These are phyloP conservation scores for Papilio gigon DNA, from an alignment of 2,888 invertebrate species.

Conservation along the genomic window DNA sequence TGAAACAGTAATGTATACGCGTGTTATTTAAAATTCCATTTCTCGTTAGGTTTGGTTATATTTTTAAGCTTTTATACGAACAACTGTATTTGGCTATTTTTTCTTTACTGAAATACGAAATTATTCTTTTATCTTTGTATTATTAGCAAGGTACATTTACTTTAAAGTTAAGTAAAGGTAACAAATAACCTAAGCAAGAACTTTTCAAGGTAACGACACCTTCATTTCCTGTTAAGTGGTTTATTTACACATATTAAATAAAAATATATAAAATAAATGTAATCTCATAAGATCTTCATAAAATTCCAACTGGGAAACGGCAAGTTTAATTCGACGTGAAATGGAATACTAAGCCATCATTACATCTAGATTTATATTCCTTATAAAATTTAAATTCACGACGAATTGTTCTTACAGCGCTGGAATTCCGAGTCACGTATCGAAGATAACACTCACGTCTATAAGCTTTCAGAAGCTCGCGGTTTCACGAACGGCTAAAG, in stretches of 20 bases:
- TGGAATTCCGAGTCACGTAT: conserved; percentile 21
- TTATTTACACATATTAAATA: too few species aligned
- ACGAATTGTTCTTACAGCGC: conserved; percentile 12
- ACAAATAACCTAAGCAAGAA: too few species aligned
- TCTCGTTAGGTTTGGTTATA: conserved; percentile 8
- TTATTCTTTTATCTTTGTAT: too few species aligned
- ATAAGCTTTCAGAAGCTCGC: conserved; percentile 20
- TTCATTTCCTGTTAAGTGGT: too few species aligned
- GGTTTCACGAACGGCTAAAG: neutral
- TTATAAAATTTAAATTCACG: conserved; percentile 20
- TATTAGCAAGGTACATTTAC: too few species aligned
- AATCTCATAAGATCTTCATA: too few species aligned
- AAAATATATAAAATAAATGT: too few species aligned
- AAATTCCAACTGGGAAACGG: neutral
- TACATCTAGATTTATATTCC: conserved; percentile 5
- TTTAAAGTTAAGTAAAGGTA: too few species aligned
- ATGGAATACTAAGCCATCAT: neutral
- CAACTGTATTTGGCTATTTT: conserved; percentile 3
- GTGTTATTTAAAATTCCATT: conserved; percentile 34
- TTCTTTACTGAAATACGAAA: neutral
- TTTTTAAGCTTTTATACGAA: neutral
- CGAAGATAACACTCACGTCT: conserved; percentile 29
- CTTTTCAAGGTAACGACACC: too few species aligned
- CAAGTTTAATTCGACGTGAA: neutral
- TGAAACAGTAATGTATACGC: conserved; percentile 20